A percentile compares a stretch with the other conserved stretches of the same genome.
Conservation (phyloP, 2,797 vertebrate species). For the Esox lucius region DNA sequence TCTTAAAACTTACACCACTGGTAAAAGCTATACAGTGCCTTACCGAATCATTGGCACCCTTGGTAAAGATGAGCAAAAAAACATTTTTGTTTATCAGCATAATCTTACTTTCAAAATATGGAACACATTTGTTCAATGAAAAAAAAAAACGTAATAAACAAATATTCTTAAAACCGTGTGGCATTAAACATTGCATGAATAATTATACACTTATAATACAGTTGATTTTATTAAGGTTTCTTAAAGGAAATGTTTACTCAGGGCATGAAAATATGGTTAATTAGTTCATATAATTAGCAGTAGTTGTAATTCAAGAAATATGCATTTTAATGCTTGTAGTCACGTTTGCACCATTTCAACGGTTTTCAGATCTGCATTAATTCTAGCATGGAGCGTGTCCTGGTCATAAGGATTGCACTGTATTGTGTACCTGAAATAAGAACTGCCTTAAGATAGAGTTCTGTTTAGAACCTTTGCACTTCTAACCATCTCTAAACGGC, state of each 20-base stretch:
- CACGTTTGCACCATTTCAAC: not conserved
- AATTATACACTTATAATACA: not conserved
- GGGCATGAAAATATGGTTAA: not conserved
- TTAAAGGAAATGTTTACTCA: not conserved
- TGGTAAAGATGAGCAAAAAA: too few species aligned
- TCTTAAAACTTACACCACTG: not conserved
- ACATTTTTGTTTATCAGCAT: too few species aligned
- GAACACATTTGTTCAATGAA: too few species aligned
- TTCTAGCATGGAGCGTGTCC: not conserved
- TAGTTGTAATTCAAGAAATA: not conserved
- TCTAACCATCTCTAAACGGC: not conserved
- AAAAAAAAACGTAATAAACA: too few species aligned
- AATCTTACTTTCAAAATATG: too few species aligned
- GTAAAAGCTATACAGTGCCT: not conserved
- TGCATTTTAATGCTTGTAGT: not conserved
- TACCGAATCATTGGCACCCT: too few species aligned
- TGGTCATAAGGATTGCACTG: not conserved
- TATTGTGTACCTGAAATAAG: not conserved
- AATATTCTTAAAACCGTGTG: too few species aligned
- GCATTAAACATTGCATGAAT: too few species aligned
- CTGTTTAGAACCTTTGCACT: not conserved
- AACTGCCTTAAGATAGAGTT: not conserved
- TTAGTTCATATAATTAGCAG: not conserved
- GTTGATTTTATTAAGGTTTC: not conserved
- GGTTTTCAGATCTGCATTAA: not conserved